Base-by-base conservation (phyloP, 1,140 invertebrate genomes). In the Polyergus mexicanus region DNA sequence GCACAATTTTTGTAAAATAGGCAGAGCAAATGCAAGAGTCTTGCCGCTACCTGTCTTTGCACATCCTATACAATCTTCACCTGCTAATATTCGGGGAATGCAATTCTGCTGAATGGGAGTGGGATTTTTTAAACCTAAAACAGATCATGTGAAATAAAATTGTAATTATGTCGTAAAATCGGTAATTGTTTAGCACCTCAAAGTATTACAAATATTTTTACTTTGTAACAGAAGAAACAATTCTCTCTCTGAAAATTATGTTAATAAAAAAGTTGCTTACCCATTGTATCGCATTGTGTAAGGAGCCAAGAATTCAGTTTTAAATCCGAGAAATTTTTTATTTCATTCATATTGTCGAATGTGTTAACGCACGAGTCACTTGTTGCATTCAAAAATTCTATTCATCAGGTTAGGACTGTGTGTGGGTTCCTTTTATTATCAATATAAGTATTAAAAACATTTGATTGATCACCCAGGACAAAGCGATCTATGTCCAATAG, bases 21-120 rank as follows among this genome's bases (percentile, higher is more conserved):
- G 99, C 25, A 99, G 92, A 5, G 98, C 98, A 96, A 99, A 99
- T 0, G 99, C 98, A 91, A 99, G 97, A 6, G 99, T 99, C 96
- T 99, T 99, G 51, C 99, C 99, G 76, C 98, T 99, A 28, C 99
- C 99, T 51, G 99, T 99, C 96, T 99, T 99, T 1, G 99, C 98
- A 89, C 98, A 97, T 19, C 98, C 99, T 92, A 99, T 98, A 77
- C 98, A 98, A 96, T 99, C 98, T 91, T 97, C 95, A 0, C 98
- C 98, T 87, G 95, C 89, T 62, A 99, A 94, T 89, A 99, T 98
- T 44, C 96, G 94, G 54, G 97, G 97, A 90, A 98, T 98, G 92
- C 98, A 98, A 88, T 97, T 96, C 91, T 96, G 93, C 94, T 99
- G 98, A 84, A 99, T 98, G n/a, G 97, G 96, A 2, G 98, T 99